Percentiles rank a stretch among this genome's conserved stretches.
Evolutionary conservation across 2,113 vertebrate genomes (phyloP).

Genomic region (Apaloderma vittatum): DNA sequence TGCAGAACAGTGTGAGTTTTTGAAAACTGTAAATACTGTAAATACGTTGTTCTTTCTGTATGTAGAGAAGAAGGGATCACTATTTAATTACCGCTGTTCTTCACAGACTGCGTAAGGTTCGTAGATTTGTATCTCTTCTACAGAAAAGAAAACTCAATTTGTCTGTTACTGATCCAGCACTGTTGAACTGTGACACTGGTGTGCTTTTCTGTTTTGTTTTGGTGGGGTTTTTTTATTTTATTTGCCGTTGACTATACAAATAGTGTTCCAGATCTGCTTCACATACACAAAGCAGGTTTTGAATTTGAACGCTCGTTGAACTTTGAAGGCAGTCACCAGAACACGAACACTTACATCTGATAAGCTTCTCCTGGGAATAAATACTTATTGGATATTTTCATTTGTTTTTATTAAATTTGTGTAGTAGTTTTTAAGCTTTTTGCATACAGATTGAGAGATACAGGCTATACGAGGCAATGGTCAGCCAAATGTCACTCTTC

Average conservation of each 20-base stretch:
- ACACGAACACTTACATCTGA: background rate
- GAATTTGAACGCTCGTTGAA: background rate
- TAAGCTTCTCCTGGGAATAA: background rate
- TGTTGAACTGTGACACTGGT: background rate
- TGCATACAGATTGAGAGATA: background rate
- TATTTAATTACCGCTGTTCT: slow-evolving; percentile 48
- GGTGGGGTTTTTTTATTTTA: background rate
- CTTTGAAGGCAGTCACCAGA: background rate
- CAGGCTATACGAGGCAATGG: background rate
- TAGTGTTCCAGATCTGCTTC: slow-evolving; percentile 8
- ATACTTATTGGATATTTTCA: background rate
- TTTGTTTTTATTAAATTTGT: slow-evolving; percentile 37
- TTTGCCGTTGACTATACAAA: background rate
- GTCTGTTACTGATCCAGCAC: background rate
- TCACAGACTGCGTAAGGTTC: background rate
- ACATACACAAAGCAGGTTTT: background rate
- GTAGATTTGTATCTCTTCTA: slow-evolving; percentile 47
- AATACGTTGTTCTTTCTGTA: slow-evolving; percentile 45
- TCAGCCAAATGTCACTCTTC: background rate
- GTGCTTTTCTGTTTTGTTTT: background rate
- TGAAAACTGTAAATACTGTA: slow-evolving; percentile 51
- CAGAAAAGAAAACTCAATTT: background rate
- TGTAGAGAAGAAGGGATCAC: background rate
- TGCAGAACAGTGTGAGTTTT: background rate
- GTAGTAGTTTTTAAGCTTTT: slow-evolving; percentile 11